phyloP scores from a whole-genome alignment of 1,140 invertebrate species.

The Helicoverpa armigera region DNA sequence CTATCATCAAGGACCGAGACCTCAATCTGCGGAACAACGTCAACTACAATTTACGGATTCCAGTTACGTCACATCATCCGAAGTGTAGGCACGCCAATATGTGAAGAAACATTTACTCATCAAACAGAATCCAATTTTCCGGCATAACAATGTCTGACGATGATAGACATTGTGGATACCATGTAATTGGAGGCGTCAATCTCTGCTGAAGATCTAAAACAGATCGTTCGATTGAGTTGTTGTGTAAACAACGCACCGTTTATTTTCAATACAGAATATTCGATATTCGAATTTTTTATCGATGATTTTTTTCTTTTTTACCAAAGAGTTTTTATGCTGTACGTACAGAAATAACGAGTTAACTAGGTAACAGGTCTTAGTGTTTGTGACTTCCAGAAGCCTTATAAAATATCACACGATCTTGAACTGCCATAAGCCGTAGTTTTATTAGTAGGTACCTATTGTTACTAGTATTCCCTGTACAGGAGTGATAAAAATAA shows the following conservation, averaged over 20 bases:
- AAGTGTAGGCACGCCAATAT: constrained; percentile 25
- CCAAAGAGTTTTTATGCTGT: too few relatives aligned
- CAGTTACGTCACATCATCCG: constrained; percentile 2
- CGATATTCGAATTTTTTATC: neutral
- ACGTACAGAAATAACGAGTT: too few relatives aligned
- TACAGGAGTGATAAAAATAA: neutral
- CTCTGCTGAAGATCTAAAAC: constrained; percentile 26
- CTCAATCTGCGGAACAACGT: neutral
- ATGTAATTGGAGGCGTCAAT: constrained; percentile 39
- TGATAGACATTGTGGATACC: constrained; percentile 34
- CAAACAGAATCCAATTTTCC: constrained; percentile 40
- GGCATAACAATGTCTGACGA: constrained; percentile 31
- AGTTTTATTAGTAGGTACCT: neutral
- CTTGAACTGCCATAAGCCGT: neutral
- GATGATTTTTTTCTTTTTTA: neutral
- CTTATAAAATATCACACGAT: neutral
- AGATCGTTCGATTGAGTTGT: constrained; percentile 39
- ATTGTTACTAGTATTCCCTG: neutral
- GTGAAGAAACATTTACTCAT: constrained; percentile 35
- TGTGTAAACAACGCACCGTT: constrained; percentile 4
- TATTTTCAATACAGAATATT: constrained; percentile 1
- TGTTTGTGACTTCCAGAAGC: neutral
- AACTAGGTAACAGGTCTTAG: too few relatives aligned
- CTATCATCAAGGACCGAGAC: neutral
- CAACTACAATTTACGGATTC: neutral